phyloP scores from a whole-genome alignment of 2,888 invertebrate genomes.

The Lasioglossum zephyrum region DNA sequence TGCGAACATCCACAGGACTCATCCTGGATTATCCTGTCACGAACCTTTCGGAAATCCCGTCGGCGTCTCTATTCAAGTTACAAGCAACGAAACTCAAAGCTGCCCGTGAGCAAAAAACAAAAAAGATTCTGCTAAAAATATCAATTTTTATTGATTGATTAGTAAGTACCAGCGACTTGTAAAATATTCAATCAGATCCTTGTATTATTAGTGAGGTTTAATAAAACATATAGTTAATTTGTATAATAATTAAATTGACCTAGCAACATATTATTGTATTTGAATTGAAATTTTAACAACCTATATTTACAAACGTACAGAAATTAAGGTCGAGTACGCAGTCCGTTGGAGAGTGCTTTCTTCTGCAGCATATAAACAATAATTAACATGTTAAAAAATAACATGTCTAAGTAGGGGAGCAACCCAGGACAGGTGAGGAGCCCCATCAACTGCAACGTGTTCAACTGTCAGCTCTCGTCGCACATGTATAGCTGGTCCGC shows the following conservation, averaged over 20 bases:
- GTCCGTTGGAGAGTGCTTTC: slow-evolving; percentile 26
- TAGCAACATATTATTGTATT: too few species aligned
- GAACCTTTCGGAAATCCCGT: slow-evolving; percentile 24
- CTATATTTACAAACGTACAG: too few species aligned
- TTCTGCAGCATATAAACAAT: slow-evolving; percentile 32
- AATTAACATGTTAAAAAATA: slow-evolving; percentile 54
- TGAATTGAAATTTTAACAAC: too few species aligned
- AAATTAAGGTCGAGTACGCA: not conserved
- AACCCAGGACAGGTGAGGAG: slow-evolving; percentile 59
- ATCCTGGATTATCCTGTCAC: slow-evolving; percentile 36
- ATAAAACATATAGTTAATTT: too few species aligned
- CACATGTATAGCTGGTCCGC: slow-evolving; percentile 44
- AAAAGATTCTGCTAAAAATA: not conserved
- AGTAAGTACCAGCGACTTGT: not conserved
- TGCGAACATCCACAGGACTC: not conserved
- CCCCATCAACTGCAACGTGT: slow-evolving; percentile 51
- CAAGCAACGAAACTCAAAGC: not conserved
- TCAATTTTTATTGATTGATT: not conserved
- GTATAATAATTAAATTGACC: too few species aligned
- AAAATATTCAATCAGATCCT: too few species aligned
- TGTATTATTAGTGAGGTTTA: too few species aligned
- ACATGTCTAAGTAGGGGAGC: slow-evolving; percentile 40
- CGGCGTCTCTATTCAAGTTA: not conserved
- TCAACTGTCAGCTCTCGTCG: slow-evolving; percentile 50
- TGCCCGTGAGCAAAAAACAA: not conserved